Evolutionary conservation across 2,797 vertebrate species (phyloP).

Genomic region (Danio choprae): DNA sequence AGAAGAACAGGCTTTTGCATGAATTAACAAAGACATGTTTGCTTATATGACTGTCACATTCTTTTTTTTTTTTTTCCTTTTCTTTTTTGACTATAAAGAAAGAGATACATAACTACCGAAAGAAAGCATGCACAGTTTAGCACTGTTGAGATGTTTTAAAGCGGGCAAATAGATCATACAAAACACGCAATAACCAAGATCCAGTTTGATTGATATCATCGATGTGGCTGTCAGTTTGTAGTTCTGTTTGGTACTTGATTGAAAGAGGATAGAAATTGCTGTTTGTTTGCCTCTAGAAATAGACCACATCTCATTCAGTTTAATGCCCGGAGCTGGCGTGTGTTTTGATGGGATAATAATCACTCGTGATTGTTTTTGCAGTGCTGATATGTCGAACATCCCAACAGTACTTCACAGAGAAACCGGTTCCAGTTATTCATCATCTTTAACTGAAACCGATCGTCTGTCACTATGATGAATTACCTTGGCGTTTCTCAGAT

Average conservation of each 20-base stretch:
- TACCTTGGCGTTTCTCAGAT: slow-evolving; percentile 75
- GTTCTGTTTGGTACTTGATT: neutral
- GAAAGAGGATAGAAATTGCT: slow-evolving; percentile 5
- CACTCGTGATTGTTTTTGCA: slow-evolving; percentile 55
- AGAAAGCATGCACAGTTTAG: slow-evolving; percentile 63
- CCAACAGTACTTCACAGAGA: slow-evolving; percentile 55
- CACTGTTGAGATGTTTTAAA: slow-evolving; percentile 59
- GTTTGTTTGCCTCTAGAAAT: slow-evolving; percentile 53
- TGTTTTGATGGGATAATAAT: slow-evolving; percentile 42
- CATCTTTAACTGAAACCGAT: slow-evolving; percentile 38
- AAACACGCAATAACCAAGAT: slow-evolving; percentile 18
- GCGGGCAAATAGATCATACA: slow-evolving; percentile 48
- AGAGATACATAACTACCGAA: slow-evolving; percentile 65
- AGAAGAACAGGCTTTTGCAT: slow-evolving; percentile 59
- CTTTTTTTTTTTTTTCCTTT: slow-evolving; percentile 44
- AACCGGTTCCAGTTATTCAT: slow-evolving; percentile 35
- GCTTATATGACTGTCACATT: slow-evolving; percentile 57
- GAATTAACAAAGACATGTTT: slow-evolving; percentile 55
- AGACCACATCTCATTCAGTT: slow-evolving; percentile 53
- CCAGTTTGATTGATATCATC: slow-evolving; percentile 19
- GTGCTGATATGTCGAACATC: slow-evolving; percentile 69
- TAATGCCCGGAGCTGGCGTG: slow-evolving; percentile 50
- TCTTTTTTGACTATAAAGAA: slow-evolving; percentile 57
- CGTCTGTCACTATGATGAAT: slow-evolving; percentile 53
- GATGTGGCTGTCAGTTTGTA: neutral